These are phyloP conservation scores for Hemibagrus wyckioides DNA, from an alignment of 2,113 vertebrate genomes.

Conservation along the genomic window DNA sequence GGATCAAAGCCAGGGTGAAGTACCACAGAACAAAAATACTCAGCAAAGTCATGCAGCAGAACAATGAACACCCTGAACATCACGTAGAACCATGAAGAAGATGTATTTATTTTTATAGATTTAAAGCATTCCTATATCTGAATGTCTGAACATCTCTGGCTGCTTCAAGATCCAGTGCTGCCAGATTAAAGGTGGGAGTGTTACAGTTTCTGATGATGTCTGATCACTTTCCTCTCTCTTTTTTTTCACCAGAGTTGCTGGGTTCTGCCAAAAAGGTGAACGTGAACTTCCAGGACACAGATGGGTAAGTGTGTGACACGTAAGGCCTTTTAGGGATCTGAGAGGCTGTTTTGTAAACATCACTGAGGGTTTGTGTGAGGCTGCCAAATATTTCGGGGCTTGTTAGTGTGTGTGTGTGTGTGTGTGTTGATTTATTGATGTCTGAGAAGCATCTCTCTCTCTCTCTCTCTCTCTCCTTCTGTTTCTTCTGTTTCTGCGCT, in stretches of 20 bases:
- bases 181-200: background rate
- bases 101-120: background rate
- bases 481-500: too few relatives aligned
- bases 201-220: background rate
- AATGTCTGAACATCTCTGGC: background rate
- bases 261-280: slow-evolving; percentile 79
- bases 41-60: too few relatives aligned
- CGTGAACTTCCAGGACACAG: slow-evolving; percentile 78
- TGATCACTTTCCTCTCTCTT: slow-evolving; percentile 35
- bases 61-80: too few relatives aligned
- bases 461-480: background rate
- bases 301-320: slow-evolving; percentile 71
- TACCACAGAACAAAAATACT: too few relatives aligned
- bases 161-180: background rate
- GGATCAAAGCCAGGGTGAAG: too few relatives aligned
- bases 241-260: slow-evolving; percentile 72
- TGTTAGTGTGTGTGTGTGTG: background rate
- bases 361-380: slow-evolving; percentile 8
- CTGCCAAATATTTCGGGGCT: slow-evolving; percentile 35
- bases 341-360: slow-evolving; percentile 35
- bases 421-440: slow-evolving; percentile 16
- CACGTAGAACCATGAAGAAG: too few relatives aligned
- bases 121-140: background rate
- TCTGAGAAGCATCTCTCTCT: background rate
- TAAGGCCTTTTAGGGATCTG: slow-evolving; percentile 37